A percentile compares a stretch with the other conserved stretches of the same genome.
phyloP scores from a whole-genome alignment of 2,797 vertebrate species.

The Peromyscus aztecus region DNA sequence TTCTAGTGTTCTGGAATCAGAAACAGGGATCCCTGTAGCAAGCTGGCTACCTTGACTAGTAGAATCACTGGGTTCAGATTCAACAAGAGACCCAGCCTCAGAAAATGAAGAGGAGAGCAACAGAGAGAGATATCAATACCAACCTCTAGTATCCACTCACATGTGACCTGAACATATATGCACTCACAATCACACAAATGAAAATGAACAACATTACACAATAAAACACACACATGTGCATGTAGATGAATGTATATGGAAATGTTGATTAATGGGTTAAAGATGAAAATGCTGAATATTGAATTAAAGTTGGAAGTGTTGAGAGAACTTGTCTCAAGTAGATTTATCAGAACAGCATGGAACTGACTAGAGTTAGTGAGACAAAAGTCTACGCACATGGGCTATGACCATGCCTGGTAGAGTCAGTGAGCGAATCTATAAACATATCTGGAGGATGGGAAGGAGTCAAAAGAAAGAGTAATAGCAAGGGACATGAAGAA shows the following conservation, averaged over 20 bases:
- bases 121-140: background rate
- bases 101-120: background rate
- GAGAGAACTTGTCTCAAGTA: background rate
- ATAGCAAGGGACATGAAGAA: background rate
- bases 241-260: background rate
- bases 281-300: background rate
- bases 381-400: background rate
- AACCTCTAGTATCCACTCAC: background rate
- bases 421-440: background rate
- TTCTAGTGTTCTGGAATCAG: background rate
- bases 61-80: background rate
- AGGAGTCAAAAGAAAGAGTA: background rate
- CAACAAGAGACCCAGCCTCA: background rate
- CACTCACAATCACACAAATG: background rate
- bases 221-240: background rate
- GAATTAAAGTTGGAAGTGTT: background rate
- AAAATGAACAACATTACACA: no score
- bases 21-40: background rate
- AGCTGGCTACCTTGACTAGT: background rate
- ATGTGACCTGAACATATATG: background rate
- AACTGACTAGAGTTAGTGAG: background rate
- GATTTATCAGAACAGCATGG: background rate
- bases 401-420: background rate
- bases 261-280: background rate
- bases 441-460: background rate